Evolutionary conservation across 2,797 vertebrate species (phyloP), one percentile per base, ranked within the genome.

Genomic region (Morus bassanus): DNA sequence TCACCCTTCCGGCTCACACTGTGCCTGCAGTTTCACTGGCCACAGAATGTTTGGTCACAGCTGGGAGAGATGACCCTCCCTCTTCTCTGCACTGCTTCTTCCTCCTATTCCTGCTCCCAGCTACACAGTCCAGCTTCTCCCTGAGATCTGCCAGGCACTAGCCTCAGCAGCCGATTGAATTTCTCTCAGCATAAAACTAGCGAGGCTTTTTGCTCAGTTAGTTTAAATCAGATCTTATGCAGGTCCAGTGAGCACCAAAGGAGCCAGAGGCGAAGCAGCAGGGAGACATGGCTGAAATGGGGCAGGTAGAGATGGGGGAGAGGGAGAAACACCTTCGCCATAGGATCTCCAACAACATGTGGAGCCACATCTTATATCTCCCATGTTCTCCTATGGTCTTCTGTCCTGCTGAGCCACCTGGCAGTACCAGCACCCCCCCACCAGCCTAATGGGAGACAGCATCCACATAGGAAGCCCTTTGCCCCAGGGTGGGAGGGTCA

Each of bases 161-260:
- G 22, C 70, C 51, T 35, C 28, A 53, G 68, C n/a, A 82, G 50
- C 15, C 8, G 2, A 6, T 0, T n/a, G 27, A 65, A 50, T 79
- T 84, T 41, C 31, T 27, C 31, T 69, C 53, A 56, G 57, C 19
- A 37, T 10, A 21, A 45, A 78, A 72, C 10, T 8, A 70, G 31
- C 2, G 23, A 73, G 54, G 51, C 17, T 89, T 87, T 79, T 85
- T 69, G 10, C 18, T 57, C 45, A 39, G 8, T 50, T 23, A 31
- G 39, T 56, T 56, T 80, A 51, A 48, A 88, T 67, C 43, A 4
- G 22, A 21, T 80, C 57, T 35, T 46, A 0, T 0, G 0, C 0
- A 3, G 25, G 13, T 72, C 31, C n/a, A 68, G n/a, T 2, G 27
- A 48, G 51, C 43, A 70, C 21, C 33, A 23, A 54, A 81, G n/a